Evolutionary conservation across 1,140 invertebrate genomes (phyloP), one percentile per base, ranked within the genome.

Genomic region (Proales similis): DNA sequence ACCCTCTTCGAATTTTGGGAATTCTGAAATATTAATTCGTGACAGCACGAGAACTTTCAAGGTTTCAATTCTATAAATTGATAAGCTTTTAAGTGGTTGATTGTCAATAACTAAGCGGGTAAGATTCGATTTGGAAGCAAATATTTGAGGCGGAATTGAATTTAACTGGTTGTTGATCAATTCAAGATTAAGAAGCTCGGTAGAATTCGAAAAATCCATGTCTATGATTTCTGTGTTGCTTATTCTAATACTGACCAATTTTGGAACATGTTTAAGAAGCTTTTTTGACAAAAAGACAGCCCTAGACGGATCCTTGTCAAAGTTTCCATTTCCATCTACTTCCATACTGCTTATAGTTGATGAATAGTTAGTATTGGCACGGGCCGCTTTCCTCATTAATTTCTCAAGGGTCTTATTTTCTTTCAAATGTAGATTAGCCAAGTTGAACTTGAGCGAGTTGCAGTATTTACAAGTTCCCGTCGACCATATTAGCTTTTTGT

Each of bases 61-160:
- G 45, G 29, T 42, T 57, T 57, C 29, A 11, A 57, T 9, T 12
- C 20, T 29, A 42, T 42, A 57, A 19, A 57, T 17, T 24, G 51
- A 42, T n/a, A 57, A 42, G 29, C 45, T 29, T 57, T 42, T 57
- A 9, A 57, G 6, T 24, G 51, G 51, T 12, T 57, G 51, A 39
- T 57, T 57, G n/a, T 57, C 51, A 1, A 57, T 57, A 14, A 57
- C 45, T 9, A 57, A 29, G 17, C 45, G 51, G n/a, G 51, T 57
- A 5, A 57, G 12, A 20, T 19, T 39, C 27, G 14, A 39, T 20
- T 26, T 42, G 29, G 29, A 14, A 14, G 33, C 20, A 2, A 57
- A 24, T 20, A 57, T 27, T 19, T 57, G 22, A 11, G 39, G 14
- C 30, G 33, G 36, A 17, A 57, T 27, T 27, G 39, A 36, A 24